Conservation (phyloP, 2,797 vertebrate genomes). For the Pteronotus mesoamericanus region DNA sequence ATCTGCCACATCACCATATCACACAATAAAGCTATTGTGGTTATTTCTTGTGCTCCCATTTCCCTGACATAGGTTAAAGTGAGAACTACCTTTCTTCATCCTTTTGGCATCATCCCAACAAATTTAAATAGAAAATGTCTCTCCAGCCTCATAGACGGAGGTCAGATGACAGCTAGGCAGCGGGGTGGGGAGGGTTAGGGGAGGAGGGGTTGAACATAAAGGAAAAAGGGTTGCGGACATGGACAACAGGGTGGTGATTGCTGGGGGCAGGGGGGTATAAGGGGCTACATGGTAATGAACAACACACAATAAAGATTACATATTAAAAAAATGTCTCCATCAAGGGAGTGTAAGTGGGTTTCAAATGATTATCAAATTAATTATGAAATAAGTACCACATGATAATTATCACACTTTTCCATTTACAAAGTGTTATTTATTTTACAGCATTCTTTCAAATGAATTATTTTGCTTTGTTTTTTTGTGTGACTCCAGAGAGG, state of each 20-base stretch:
- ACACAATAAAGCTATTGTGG: neutral
- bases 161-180: too few species aligned
- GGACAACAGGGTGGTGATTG: too few species aligned
- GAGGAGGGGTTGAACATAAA: too few species aligned
- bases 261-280: too few species aligned
- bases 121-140: neutral
- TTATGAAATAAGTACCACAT: constrained; percentile 65
- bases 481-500: neutral
- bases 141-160: too few species aligned
- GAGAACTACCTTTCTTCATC: neutral
- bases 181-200: too few species aligned
- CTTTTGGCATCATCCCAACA: neutral
- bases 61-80: neutral
- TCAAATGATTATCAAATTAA: constrained; percentile 56
- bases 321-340: neutral
- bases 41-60: neutral
- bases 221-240: too few species aligned
- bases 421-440: neutral
- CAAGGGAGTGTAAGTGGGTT: neutral
- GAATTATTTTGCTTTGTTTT: neutral
- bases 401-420: neutral
- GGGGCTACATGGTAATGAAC: too few species aligned
- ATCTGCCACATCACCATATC: neutral
- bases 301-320: too few species aligned
- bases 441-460: neutral